A percentile compares a stretch with the other conserved stretches of the same genome.
These are phyloP conservation scores for Drosophila athabasca DNA, from an alignment of 1,140 invertebrate genomes.

Conservation along the genomic window DNA sequence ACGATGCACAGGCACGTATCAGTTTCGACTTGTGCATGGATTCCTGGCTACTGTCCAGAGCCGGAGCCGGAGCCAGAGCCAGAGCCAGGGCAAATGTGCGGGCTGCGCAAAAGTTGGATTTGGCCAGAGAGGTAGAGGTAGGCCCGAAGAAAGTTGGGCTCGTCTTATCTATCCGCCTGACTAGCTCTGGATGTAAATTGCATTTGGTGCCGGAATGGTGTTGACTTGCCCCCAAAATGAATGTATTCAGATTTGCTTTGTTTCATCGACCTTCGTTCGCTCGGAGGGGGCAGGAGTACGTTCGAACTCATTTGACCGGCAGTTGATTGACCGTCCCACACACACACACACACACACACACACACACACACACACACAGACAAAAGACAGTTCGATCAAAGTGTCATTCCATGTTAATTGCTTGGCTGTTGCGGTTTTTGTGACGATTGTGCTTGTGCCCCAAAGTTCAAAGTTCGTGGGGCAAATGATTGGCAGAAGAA, in stretches of 20 bases:
- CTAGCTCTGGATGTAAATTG: slow-evolving; percentile 17
- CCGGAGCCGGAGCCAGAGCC: not conserved
- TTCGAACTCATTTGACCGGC: slow-evolving; percentile 16
- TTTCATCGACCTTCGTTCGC: not conserved
- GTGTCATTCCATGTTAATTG: slow-evolving; percentile 59
- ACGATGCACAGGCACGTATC: slow-evolving; percentile 42
- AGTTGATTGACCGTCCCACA: slow-evolving; percentile 38
- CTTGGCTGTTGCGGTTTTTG: slow-evolving; percentile 45
- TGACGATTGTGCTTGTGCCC: slow-evolving; percentile 29
- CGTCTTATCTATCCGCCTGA: slow-evolving; percentile 32
- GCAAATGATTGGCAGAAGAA: not conserved
- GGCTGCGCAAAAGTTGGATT: slow-evolving; percentile 10
- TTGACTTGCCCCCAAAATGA: not conserved
- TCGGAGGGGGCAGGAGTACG: slow-evolving; percentile 8
- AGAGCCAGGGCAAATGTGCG: slow-evolving; percentile 21
- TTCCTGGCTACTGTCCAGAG: slow-evolving; percentile 1
- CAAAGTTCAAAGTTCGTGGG: slow-evolving; percentile 46
- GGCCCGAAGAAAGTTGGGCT: slow-evolving; percentile 23
- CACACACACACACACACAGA: slow-evolving; percentile 29
- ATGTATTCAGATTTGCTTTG: slow-evolving; percentile 7
- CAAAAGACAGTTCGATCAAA: slow-evolving; percentile 59
- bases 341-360: not conserved
- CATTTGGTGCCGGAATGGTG: not conserved
- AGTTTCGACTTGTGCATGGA: slow-evolving; percentile 27
- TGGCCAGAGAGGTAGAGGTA: slow-evolving; percentile 10